Evolutionary conservation across 2,888 invertebrate species (phyloP).

Genomic region (Andrena camellia): DNA sequence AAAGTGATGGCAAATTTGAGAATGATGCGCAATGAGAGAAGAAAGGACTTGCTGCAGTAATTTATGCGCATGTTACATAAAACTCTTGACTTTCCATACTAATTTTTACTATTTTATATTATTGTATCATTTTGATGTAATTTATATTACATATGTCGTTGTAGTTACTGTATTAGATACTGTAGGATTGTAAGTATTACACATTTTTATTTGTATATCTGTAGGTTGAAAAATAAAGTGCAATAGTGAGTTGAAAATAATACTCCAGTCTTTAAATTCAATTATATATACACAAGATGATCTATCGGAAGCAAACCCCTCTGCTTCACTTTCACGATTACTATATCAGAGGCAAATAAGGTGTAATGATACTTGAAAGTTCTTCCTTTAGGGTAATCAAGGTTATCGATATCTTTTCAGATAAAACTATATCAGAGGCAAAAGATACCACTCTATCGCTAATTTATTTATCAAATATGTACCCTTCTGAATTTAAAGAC

Average conservation of each 20-base stretch:
- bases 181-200: constrained; percentile 73
- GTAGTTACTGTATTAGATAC: constrained; percentile 62
- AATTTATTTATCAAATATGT: background rate
- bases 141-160: constrained; percentile 67
- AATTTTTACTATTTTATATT: constrained; percentile 80
- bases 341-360: background rate
- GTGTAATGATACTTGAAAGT: background rate
- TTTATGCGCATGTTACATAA: constrained; percentile 65
- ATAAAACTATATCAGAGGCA: no score
- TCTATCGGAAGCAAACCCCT: background rate
- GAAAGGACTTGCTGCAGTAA: constrained; percentile 55
- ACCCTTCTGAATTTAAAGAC: no score
- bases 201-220: constrained; percentile 80
- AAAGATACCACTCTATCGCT: background rate
- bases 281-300: background rate
- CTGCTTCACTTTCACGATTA: background rate
- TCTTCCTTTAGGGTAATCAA: background rate
- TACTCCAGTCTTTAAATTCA: background rate
- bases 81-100: constrained; percentile 78
- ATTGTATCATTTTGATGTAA: constrained; percentile 74
- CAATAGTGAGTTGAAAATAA: constrained; percentile 68
- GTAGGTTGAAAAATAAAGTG: constrained; percentile 80
- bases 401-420: background rate
- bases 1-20: constrained; percentile 31
- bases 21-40: constrained; percentile 28